These are phyloP conservation scores for Mus spicilegus DNA, from an alignment of 2,113 vertebrate species.

Conservation along the genomic window DNA sequence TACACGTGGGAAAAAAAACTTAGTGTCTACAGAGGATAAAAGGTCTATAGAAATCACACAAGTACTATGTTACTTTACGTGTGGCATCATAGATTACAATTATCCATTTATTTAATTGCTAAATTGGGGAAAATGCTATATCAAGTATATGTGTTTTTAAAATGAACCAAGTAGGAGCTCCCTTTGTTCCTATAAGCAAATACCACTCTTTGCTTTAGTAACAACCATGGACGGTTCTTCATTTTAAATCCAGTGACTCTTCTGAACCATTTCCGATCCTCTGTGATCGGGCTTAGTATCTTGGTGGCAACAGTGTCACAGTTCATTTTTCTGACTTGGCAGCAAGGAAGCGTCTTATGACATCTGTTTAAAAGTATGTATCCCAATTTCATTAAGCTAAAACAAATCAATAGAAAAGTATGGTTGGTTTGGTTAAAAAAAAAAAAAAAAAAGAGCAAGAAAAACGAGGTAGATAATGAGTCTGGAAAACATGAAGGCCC, in stretches of 20 bases:
- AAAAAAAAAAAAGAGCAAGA: neutral
- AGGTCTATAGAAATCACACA: neutral
- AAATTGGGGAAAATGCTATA: neutral
- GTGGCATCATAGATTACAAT: neutral
- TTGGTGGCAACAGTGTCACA: neutral
- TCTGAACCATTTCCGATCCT: neutral
- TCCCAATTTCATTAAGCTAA: conserved; percentile 30
- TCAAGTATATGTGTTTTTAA: neutral
- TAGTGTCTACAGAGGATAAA: neutral
- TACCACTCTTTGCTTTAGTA: neutral
- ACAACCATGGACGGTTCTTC: neutral
- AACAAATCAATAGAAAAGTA: neutral
- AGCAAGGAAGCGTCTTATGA: neutral
- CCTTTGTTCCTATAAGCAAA: conserved; percentile 12
- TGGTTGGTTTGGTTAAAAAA: neutral
- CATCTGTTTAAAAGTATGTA: conserved; percentile 6
- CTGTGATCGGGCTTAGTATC: neutral
- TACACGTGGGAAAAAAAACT: neutral
- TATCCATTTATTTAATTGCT: neutral
- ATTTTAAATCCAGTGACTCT: conserved; percentile 3
- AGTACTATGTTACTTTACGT: neutral
- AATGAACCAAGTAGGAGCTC: neutral
- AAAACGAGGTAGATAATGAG: neutral
- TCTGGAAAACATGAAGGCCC: neutral
- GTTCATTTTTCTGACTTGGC: neutral